phyloP scores from a whole-genome alignment of 2,888 invertebrate genomes.

The Chamaedrilus cognettii region DNA sequence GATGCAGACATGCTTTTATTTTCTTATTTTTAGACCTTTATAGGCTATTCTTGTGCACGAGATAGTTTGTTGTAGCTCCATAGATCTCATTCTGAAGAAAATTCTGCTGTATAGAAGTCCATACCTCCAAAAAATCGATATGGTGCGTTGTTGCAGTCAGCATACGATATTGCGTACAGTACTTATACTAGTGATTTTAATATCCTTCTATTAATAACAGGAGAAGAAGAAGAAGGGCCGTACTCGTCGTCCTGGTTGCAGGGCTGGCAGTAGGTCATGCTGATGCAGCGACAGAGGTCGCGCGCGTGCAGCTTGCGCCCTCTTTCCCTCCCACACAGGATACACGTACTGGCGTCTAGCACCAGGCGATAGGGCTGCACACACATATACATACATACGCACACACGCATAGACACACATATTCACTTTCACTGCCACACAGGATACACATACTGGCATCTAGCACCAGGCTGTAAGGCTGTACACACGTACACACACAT shows the following conservation, averaged over 20 bases:
- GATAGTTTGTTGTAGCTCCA: no score
- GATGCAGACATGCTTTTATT: no score
- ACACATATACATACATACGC: slow-evolving; percentile 10
- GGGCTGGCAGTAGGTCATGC: slow-evolving; percentile 50
- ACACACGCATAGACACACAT: background rate
- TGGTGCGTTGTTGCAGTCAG: background rate
- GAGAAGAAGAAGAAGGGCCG: no score
- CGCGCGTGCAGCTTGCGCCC: slow-evolving; percentile 53
- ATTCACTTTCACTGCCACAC: background rate
- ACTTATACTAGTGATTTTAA: background rate
- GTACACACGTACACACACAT: slow-evolving; percentile 14
- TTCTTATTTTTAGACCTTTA: no score
- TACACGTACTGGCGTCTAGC: slow-evolving; percentile 54
- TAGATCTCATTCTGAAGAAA: no score
- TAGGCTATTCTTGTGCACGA: no score
- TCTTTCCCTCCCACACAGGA: slow-evolving; percentile 54
- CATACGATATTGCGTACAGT: no score
- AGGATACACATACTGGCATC: background rate
- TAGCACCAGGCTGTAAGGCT: background rate
- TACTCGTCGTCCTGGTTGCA: slow-evolving; percentile 53
- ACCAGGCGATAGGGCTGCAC: slow-evolving; percentile 52
- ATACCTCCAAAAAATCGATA: no score
- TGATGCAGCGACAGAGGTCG: slow-evolving; percentile 55
- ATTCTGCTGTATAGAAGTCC: no score
- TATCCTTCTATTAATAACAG: no score